Evolutionary conservation across 2,797 vertebrate genomes (phyloP).

Genomic region (Morus bassanus): DNA sequence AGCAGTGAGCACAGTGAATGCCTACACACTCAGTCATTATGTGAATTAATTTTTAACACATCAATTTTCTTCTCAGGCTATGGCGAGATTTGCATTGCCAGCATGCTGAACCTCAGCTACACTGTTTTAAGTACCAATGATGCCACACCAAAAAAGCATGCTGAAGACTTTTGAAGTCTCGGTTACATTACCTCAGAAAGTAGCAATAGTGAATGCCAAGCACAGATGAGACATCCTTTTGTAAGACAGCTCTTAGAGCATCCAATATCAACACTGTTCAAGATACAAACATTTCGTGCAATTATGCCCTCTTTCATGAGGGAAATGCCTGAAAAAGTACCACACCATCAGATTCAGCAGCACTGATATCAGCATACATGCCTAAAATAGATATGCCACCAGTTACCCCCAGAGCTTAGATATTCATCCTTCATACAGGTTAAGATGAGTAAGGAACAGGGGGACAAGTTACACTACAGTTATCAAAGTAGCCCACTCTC

Average conservation of each 20-base stretch:
- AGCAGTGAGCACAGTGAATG: fast-evolving
- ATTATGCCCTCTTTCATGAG: not conserved
- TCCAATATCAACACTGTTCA: not conserved
- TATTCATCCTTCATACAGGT: not conserved
- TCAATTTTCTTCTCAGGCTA: not conserved
- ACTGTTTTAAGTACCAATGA: not conserved
- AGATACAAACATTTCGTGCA: not conserved
- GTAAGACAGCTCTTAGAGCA: not conserved
- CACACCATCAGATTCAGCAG: not conserved
- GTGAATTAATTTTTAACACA: not conserved
- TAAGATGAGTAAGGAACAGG: not conserved
- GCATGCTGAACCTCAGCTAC: not conserved
- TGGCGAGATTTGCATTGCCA: not conserved
- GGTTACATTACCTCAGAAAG: not conserved
- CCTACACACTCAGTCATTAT: not conserved
- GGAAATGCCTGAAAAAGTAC: not conserved
- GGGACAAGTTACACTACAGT: not conserved
- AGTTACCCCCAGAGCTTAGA: not conserved
- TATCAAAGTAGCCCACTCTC: not conserved
- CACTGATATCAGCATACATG: not conserved
- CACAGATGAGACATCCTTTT: not conserved
- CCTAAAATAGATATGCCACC: not conserved
- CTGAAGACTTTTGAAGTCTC: not conserved
- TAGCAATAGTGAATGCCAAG: not conserved
- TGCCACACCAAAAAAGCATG: not conserved